Evolutionary conservation across 2,113 vertebrate genomes (phyloP).

Genomic region (Tyrannus savana): DNA sequence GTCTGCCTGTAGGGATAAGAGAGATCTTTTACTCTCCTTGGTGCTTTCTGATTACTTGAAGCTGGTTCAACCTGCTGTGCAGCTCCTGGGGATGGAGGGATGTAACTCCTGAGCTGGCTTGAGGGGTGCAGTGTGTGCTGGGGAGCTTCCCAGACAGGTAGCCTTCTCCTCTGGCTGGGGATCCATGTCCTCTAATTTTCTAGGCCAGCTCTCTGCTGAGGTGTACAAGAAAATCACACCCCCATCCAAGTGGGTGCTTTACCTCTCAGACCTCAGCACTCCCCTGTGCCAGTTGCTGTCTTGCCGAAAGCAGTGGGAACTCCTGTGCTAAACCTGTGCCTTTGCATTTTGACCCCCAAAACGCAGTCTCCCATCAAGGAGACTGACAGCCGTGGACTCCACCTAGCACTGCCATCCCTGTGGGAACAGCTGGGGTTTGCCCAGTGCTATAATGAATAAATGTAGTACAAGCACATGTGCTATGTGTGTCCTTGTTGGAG

Average conservation of each 20-base stretch:
- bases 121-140: background rate
- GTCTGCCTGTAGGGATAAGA: background rate
- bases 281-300: background rate
- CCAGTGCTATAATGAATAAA: background rate
- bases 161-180: background rate
- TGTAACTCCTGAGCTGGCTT: background rate
- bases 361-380: background rate
- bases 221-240: background rate
- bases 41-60: background rate
- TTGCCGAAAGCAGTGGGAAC: background rate
- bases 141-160: background rate
- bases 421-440: background rate
- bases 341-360: background rate
- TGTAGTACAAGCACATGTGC: background rate
- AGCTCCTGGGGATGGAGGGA: background rate
- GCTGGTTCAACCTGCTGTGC: background rate
- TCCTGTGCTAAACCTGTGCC: background rate
- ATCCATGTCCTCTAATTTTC: background rate
- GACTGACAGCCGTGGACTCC: fast-evolving
- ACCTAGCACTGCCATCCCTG: background rate
- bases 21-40: background rate
- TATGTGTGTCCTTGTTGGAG: background rate
- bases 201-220: background rate
- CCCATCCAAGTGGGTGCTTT: background rate
- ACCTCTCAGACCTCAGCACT: background rate